Conservation (phyloP, 1,140 invertebrate genomes). For the Zophobas atratus region DNA sequence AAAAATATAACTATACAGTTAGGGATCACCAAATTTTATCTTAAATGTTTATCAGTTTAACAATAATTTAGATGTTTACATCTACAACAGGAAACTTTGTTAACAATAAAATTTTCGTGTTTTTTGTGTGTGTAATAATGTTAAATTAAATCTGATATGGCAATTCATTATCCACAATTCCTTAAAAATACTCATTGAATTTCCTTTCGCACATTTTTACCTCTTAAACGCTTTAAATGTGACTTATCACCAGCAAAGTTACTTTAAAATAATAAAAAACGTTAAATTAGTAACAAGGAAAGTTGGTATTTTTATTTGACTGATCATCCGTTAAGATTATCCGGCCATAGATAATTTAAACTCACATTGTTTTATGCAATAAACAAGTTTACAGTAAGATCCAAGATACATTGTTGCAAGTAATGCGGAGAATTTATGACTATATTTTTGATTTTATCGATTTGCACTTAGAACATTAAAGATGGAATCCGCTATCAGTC, state of each 20-base stretch:
- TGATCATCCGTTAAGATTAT: background rate
- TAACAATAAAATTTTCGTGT: no score
- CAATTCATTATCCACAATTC: no score
- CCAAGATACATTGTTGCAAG: constrained; percentile 40
- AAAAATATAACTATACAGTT: no score
- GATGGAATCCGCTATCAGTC: constrained; percentile 44
- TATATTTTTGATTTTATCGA: constrained; percentile 27
- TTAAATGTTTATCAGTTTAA: no score
- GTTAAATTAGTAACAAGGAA: background rate
- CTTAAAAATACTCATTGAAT: background rate
- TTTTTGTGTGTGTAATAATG: no score
- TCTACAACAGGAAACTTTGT: no score
- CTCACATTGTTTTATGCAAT: constrained; percentile 23
- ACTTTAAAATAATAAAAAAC: background rate
- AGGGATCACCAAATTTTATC: no score
- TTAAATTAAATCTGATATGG: no score
- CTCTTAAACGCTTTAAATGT: background rate
- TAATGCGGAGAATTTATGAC: constrained; percentile 7
- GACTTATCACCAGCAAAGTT: background rate
- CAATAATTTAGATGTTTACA: no score
- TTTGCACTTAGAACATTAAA: constrained; percentile 44
- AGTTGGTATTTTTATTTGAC: background rate
- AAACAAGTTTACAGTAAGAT: constrained; percentile 16
- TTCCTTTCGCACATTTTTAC: background rate
- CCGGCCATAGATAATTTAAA: constrained; percentile 1